Percentiles rank a stretch among this genome's conserved stretches.
Evolutionary conservation across 2,113 vertebrate genomes (phyloP).

Genomic region (Ploceus nigricollis): DNA sequence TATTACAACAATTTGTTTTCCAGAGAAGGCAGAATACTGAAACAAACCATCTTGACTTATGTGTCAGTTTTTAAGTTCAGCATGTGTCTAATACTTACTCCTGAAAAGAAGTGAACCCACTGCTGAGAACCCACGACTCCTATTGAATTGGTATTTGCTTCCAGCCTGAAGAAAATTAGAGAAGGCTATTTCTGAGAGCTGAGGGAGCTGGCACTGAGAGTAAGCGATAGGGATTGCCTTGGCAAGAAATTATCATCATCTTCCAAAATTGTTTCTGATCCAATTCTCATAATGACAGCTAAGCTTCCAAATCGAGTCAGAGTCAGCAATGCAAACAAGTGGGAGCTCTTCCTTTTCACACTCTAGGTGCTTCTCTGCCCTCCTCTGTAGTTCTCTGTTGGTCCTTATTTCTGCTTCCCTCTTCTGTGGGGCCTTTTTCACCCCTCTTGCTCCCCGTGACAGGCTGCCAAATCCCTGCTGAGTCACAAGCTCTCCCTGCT

Average conservation of each 20-base stretch:
- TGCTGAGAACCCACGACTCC: background rate
- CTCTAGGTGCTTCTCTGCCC: background rate
- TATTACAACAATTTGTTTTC: slow-evolving; percentile 19
- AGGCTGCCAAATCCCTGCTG: background rate
- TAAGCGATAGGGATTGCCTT: slow-evolving; percentile 21
- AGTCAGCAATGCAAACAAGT: slow-evolving; percentile 19
- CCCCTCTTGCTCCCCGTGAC: rapidly evolving
- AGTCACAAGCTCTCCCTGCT: background rate
- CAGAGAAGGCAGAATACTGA: background rate
- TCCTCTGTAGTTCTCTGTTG: rapidly evolving
- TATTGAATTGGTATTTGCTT: background rate
- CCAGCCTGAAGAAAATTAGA: slow-evolving; percentile 41
- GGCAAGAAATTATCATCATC: slow-evolving; percentile 51
- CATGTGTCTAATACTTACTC: background rate
- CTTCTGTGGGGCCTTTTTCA: background rate
- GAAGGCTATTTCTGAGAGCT: slow-evolving; percentile 31
- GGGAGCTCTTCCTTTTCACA: background rate
- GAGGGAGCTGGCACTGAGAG: slow-evolving; percentile 23
- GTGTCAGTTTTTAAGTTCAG: slow-evolving; percentile 14
- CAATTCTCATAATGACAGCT: slow-evolving; percentile 48
- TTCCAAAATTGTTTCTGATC: slow-evolving; percentile 59
- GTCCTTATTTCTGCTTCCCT: background rate
- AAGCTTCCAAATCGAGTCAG: slow-evolving; percentile 37
- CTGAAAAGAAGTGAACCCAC: no score
- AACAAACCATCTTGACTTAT: slow-evolving; percentile 15